Percentiles rank a stretch among this genome's conserved stretches.
Evolutionary conservation across 1,140 invertebrate species (phyloP).

Genomic region (Drosophila oshimai): DNA sequence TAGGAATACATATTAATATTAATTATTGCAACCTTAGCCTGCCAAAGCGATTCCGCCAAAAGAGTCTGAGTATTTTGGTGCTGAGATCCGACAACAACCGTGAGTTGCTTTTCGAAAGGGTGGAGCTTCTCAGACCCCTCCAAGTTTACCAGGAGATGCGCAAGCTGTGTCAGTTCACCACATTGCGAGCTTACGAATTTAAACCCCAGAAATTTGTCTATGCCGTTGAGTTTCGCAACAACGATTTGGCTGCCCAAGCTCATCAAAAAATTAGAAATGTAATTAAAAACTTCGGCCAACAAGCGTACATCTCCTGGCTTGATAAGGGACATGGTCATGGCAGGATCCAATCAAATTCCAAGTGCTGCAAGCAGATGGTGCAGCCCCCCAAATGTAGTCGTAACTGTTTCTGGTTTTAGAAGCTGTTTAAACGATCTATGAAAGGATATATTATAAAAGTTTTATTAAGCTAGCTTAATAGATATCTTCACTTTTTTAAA

Average conservation of each 20-base stretch:
- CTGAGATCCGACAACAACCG: constrained; percentile 23
- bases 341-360: background rate
- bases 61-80: background rate
- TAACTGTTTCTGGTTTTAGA: constrained; percentile 10
- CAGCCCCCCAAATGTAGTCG: background rate
- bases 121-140: constrained; percentile 3
- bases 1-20: background rate
- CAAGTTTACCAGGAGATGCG: constrained; percentile 41
- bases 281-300: constrained; percentile 9
- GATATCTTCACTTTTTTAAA: too few relatives aligned
- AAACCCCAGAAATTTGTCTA: constrained; percentile 1
- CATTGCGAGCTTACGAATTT: constrained; percentile 22
- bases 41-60: background rate
- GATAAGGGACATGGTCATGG: background rate
- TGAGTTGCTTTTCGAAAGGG: constrained; percentile 9
- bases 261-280: constrained; percentile 1
- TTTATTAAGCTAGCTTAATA: too few relatives aligned
- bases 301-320: constrained; percentile 34
- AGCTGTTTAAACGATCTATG: background rate
- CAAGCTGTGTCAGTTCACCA: constrained; percentile 2
- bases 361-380: background rate
- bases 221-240: constrained; percentile 38
- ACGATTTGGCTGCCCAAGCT: constrained; percentile 30
- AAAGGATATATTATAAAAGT: too few relatives aligned
- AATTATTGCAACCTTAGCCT: constrained; percentile 11